These are phyloP conservation scores for Syngnathus typhle DNA, from an alignment of 2,113 vertebrate genomes.

Conservation along the genomic window DNA sequence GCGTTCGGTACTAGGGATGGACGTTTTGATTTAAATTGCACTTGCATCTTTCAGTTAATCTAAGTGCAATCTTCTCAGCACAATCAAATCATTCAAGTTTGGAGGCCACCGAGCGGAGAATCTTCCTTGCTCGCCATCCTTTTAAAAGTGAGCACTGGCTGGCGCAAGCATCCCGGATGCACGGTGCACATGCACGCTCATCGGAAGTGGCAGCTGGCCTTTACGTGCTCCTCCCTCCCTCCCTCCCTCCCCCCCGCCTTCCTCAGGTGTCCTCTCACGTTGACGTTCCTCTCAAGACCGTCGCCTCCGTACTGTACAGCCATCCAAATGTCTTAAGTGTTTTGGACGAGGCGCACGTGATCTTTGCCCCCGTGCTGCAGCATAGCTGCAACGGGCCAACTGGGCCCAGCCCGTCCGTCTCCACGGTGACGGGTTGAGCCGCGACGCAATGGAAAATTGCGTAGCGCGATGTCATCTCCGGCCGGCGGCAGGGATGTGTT, in stretches of 20 bases:
- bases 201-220: constrained; percentile 48
- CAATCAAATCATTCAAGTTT: not conserved
- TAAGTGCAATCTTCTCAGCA: not conserved
- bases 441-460: constrained; percentile 43
- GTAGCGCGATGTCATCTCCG: not conserved
- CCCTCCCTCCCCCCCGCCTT: not conserved
- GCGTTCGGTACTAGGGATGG: not conserved
- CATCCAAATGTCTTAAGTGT: not conserved
- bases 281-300: not conserved
- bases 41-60: not conserved
- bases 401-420: constrained; percentile 12
- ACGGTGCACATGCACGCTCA: constrained; percentile 8
- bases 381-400: constrained; percentile 33
- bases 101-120: not conserved
- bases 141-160: not conserved
- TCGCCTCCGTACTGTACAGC: not conserved
- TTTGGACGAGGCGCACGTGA: not conserved
- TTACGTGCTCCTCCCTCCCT: constrained; percentile 36
- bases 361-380: constrained; percentile 40
- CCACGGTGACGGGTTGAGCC: too few relatives aligned
- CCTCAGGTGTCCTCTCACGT: constrained; percentile 7
- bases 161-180: not conserved
- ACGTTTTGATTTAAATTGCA: not conserved
- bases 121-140: not conserved
- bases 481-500: not conserved